These are phyloP conservation scores for Microplitis deprimator DNA, from an alignment of 2,888 invertebrate species.

Conservation along the genomic window DNA sequence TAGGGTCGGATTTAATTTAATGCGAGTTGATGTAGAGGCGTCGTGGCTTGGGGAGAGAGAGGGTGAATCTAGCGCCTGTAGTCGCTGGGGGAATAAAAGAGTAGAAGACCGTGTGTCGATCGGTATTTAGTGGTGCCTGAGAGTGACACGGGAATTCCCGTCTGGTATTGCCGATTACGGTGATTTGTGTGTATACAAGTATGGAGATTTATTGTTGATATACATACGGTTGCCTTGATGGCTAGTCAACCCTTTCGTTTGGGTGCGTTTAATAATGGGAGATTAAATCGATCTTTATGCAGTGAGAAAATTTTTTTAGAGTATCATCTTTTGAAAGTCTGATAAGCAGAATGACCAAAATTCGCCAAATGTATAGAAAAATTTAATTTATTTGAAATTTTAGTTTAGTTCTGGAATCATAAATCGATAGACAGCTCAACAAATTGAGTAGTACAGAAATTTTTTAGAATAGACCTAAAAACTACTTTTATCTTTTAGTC, in stretches of 20 bases:
- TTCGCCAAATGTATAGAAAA: too few relatives aligned
- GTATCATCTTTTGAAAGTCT: too few relatives aligned
- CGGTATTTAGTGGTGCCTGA: constrained; percentile 70
- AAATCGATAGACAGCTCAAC: too few relatives aligned
- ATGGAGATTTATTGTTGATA: neutral
- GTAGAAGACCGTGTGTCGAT: constrained; percentile 56
- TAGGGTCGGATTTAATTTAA: constrained; percentile 69
- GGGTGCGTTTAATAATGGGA: neutral
- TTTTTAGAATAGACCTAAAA: too few relatives aligned
- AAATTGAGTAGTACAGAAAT: too few relatives aligned
- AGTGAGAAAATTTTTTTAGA: too few relatives aligned
- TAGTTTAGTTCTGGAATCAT: too few relatives aligned
- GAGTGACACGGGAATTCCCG: constrained; percentile 53
- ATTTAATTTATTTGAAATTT: too few relatives aligned
- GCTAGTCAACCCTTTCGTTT: neutral
- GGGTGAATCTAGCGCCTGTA: constrained; percentile 38
- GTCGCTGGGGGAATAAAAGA: constrained; percentile 39
- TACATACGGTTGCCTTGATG: neutral
- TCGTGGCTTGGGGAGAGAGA: constrained; percentile 55
- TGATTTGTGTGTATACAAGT: neutral
- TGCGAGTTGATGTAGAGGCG: constrained; percentile 40
- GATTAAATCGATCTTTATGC: neutral
- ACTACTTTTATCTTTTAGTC: too few relatives aligned
- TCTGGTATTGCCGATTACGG: neutral
- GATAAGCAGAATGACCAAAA: too few relatives aligned